Conservation (phyloP, 2,888 invertebrate genomes). For the Cylindroiulus punctatus region DNA sequence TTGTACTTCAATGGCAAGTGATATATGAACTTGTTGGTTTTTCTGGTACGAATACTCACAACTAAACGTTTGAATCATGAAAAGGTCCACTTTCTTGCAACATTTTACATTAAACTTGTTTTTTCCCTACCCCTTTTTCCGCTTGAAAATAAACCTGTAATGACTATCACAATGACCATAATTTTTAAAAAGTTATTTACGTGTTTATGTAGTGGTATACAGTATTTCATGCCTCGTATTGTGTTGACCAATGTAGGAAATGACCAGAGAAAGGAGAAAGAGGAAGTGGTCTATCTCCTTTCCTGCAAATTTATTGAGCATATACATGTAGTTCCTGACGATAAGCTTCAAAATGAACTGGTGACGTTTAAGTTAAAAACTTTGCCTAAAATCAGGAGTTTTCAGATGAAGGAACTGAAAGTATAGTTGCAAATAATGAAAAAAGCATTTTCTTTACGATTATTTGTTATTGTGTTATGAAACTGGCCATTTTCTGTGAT, state of each 20-base stretch:
- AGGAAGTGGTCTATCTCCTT: conserved; percentile 15
- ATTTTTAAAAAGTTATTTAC: conserved; percentile 1
- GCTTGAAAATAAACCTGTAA: neutral
- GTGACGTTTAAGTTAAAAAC: neutral
- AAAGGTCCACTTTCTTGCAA: neutral
- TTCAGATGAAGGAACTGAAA: too few relatives aligned
- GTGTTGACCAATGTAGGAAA: neutral
- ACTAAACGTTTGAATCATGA: conserved; percentile 4
- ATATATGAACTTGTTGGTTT: neutral
- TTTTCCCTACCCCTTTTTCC: too few relatives aligned
- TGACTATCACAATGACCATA: neutral
- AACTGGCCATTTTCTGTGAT: too few relatives aligned
- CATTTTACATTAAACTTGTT: neutral
- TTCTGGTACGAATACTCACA: neutral
- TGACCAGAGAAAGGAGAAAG: neutral
- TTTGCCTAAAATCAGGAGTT: neutral
- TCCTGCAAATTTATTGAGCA: neutral
- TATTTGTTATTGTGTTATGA: too few relatives aligned
- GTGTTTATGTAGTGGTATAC: neutral
- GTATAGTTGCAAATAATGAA: too few relatives aligned
- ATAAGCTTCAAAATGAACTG: neutral
- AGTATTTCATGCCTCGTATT: neutral
- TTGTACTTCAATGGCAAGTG: neutral
- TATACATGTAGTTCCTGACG: too few relatives aligned
- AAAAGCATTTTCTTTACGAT: too few relatives aligned